A percentile compares a stretch with the other conserved stretches of the same genome.
Conservation (phyloP, 1,140 invertebrate genomes). For the Proales similis region DNA sequence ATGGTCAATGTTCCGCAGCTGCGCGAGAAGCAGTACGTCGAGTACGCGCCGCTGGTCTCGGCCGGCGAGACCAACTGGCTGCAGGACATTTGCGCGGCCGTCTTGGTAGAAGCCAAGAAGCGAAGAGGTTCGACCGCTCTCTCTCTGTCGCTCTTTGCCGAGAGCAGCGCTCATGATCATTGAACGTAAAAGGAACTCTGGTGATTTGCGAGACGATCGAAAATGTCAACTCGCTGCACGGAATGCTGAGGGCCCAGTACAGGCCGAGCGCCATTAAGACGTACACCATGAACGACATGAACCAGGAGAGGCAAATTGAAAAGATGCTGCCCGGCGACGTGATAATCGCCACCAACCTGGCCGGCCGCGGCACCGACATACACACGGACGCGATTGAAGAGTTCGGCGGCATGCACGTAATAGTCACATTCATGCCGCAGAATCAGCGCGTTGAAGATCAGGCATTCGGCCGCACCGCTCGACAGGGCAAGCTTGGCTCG, state of each 20-base stretch:
- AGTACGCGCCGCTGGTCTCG: not conserved
- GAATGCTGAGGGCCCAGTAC: not conserved
- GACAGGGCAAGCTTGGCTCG: slow-evolving; percentile 4
- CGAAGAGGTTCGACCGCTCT: too few relatives aligned
- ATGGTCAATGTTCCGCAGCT: not conserved
- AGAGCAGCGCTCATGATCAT: too few relatives aligned
- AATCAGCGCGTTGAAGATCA: slow-evolving; percentile 30
- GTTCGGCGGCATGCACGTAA: slow-evolving; percentile 12
- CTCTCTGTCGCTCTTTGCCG: too few relatives aligned
- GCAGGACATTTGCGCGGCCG: not conserved
- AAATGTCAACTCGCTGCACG: not conserved
- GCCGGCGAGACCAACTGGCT: not conserved
- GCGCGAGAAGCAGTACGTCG: not conserved
- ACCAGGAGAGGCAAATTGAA: not conserved
- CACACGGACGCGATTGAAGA: not conserved
- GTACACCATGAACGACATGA: slow-evolving; percentile 16
- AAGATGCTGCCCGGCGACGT: slow-evolving; percentile 1
- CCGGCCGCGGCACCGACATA: slow-evolving; percentile 19
- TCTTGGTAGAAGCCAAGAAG: not conserved
- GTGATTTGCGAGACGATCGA: slow-evolving; percentile 7
- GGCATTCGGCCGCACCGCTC: slow-evolving; percentile 1
- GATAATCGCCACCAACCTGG: slow-evolving; percentile 15
- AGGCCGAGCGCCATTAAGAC: not conserved
- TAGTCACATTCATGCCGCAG: not conserved
- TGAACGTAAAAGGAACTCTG: too few relatives aligned